Percentiles rank a stretch among this genome's conserved stretches.
Evolutionary conservation across 2,888 invertebrate genomes (phyloP).

Genomic region (Pimpla rufipes): DNA sequence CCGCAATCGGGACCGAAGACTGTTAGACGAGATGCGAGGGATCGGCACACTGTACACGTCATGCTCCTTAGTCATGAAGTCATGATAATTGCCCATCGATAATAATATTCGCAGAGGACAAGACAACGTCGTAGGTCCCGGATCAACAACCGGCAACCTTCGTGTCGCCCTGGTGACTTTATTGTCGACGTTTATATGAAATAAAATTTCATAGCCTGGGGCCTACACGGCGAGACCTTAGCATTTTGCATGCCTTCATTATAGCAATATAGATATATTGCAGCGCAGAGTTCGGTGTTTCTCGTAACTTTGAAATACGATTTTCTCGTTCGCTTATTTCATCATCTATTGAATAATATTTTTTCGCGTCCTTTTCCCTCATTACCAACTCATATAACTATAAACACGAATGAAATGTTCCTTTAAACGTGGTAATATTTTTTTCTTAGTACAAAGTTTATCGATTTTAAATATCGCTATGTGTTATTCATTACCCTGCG

Average conservation of each 20-base stretch:
- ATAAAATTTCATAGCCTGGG: slow-evolving; percentile 29
- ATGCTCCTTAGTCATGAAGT: slow-evolving; percentile 26
- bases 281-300: not conserved
- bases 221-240: slow-evolving; percentile 54
- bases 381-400: no score
- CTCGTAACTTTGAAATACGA: not conserved
- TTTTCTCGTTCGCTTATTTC: not conserved
- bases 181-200: slow-evolving; percentile 15
- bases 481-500: no score
- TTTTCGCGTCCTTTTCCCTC: no score
- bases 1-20: slow-evolving; percentile 27
- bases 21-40: slow-evolving; percentile 10
- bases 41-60: not conserved
- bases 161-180: slow-evolving; percentile 10
- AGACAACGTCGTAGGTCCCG: not conserved
- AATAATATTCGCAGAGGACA: slow-evolving; percentile 5
- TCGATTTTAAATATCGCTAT: no score
- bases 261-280: slow-evolving; percentile 12
- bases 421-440: no score
- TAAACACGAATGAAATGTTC: no score
- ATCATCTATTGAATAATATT: not conserved
- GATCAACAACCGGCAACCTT: slow-evolving; percentile 24
- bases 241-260: slow-evolving; percentile 40
- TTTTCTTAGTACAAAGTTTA: no score
- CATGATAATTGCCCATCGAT: slow-evolving; percentile 36